A percentile compares a stretch with the other conserved stretches of the same genome.
Evolutionary conservation across 2,113 vertebrate species (phyloP).

Genomic region (Castor canadensis): DNA sequence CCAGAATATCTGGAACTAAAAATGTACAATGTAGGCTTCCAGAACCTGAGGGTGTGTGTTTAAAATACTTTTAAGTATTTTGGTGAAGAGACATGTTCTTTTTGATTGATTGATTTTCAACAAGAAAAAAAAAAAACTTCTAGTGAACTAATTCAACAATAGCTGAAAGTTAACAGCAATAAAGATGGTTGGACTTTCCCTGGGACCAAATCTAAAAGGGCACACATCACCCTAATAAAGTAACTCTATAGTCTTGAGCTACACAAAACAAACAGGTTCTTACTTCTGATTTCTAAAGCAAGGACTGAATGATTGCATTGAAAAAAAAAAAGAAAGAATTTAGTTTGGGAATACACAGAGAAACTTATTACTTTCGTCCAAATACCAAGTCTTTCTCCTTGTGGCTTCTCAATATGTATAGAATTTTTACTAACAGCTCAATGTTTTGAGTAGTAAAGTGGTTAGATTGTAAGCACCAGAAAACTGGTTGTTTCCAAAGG

Average conservation of each 20-base stretch:
- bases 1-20: conserved; percentile 33
- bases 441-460: neutral
- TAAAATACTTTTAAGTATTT: conserved; percentile 48
- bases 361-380: neutral
- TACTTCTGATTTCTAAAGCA: neutral
- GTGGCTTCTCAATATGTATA: rapidly evolving
- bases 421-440: neutral
- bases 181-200: neutral
- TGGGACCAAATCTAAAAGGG: neutral
- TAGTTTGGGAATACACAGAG: neutral
- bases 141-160: conserved; percentile 18
- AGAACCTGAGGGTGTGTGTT: conserved; percentile 41
- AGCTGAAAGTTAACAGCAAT: conserved; percentile 4
- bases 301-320: neutral
- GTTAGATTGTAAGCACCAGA: rapidly evolving
- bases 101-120: conserved; percentile 68
- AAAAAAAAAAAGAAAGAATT: neutral
- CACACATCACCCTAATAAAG: rapidly evolving
- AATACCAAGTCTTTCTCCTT: neutral
- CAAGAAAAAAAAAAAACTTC: neutral
- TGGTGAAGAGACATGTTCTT: conserved; percentile 36
- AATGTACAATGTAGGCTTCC: conserved; percentile 43
- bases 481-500: neutral
- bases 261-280: neutral
- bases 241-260: rapidly evolving